Conservation (phyloP, 2,113 vertebrate genomes). For the Scatophagus argus region DNA sequence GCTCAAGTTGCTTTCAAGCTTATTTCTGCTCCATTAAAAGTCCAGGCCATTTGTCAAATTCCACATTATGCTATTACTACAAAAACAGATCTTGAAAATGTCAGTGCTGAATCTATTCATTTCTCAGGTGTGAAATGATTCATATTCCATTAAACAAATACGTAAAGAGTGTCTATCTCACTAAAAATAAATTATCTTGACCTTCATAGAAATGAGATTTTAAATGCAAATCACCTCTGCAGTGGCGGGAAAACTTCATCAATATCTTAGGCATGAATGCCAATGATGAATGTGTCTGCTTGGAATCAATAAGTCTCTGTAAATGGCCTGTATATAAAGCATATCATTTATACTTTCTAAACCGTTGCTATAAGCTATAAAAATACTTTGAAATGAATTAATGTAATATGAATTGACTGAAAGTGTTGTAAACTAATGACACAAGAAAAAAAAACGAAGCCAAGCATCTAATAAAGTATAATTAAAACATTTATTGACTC, state of each 20-base stretch:
- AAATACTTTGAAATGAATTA: constrained; percentile 1
- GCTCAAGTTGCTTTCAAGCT: constrained; percentile 72
- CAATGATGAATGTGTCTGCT: constrained; percentile 74
- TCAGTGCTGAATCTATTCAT: constrained; percentile 78
- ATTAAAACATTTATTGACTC: constrained; percentile 28
- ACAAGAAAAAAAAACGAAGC: not conserved
- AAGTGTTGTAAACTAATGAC: not conserved
- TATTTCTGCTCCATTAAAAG: constrained; percentile 75
- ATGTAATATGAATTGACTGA: not conserved
- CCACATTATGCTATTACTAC: constrained; percentile 77
- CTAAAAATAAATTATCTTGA: constrained; percentile 83
- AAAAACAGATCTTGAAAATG: constrained; percentile 81
- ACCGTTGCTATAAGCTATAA: not conserved
- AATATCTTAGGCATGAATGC: constrained; percentile 78
- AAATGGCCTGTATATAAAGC: constrained; percentile 16
- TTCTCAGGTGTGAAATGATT: constrained; percentile 81
- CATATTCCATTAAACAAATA: constrained; percentile 82
- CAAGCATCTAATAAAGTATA: not conserved
- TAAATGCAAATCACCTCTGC: constrained; percentile 80
- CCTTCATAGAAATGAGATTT: constrained; percentile 83
- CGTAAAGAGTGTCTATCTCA: constrained; percentile 74
- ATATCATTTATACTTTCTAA: constrained; percentile 3
- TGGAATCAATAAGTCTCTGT: constrained; percentile 75
- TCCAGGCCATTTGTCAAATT: constrained; percentile 75
- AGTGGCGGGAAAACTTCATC: constrained; percentile 69